Evolutionary conservation across 2,113 vertebrate genomes (phyloP).

Genomic region (Tonatia bakeri): DNA sequence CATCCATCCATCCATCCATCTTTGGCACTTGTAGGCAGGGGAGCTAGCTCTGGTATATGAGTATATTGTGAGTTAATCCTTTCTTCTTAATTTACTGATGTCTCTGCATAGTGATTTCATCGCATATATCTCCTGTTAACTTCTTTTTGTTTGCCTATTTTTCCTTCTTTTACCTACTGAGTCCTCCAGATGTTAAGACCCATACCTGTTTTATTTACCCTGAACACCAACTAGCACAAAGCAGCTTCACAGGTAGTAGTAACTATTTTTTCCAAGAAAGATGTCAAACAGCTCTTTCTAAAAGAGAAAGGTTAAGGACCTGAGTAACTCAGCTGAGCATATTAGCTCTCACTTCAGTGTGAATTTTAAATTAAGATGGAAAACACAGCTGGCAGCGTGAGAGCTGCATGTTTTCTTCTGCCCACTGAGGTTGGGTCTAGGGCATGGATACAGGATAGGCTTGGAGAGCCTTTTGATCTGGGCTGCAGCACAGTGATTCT

Average conservation of each 20-base stretch:
- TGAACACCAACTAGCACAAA: not conserved
- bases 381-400: not conserved
- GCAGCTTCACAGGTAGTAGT: not conserved
- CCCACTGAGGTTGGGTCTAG: not conserved
- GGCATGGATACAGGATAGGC: not conserved
- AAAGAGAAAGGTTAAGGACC: not conserved
- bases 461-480: not conserved
- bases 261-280: slow-evolving; percentile 3
- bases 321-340: not conserved
- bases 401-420: not conserved
- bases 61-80: not conserved
- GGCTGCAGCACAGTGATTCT: not conserved
- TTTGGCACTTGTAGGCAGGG: not conserved
- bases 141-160: slow-evolving; percentile 13
- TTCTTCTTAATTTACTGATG: slow-evolving; percentile 11
- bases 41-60: not conserved
- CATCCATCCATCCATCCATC: not conserved
- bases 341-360: slow-evolving; percentile 23
- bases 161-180: not conserved
- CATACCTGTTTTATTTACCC: slow-evolving; percentile 14
- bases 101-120: not conserved
- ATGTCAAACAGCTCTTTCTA: slow-evolving; percentile 29
- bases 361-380: slow-evolving; percentile 46
- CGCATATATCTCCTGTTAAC: not conserved
- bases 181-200: not conserved